A percentile compares a stretch with the other conserved stretches of the same genome.
Evolutionary conservation across 2,797 vertebrate genomes (phyloP).

Genomic region (Sternotherus odoratus): DNA sequence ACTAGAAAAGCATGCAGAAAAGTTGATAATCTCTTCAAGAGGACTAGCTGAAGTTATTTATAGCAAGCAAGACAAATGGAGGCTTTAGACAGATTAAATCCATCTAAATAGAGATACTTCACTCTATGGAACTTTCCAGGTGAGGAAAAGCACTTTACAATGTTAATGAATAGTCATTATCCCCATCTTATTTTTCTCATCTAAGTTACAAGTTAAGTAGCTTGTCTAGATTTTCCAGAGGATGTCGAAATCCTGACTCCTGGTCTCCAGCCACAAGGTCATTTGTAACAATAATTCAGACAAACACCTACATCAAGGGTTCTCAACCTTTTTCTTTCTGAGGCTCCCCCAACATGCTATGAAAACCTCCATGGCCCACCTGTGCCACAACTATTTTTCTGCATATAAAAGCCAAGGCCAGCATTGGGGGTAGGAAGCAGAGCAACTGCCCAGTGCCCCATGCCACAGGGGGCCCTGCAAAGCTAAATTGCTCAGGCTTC

Average conservation of each 20-base stretch:
- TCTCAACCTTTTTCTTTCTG: too few species aligned
- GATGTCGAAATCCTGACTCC: background rate
- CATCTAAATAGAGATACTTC: background rate
- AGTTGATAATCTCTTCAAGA: slow-evolving; percentile 11
- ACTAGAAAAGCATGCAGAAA: slow-evolving; percentile 45
- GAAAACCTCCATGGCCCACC: too few species aligned
- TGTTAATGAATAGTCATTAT: slow-evolving; percentile 1
- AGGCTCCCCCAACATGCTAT: too few species aligned
- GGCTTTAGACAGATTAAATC: background rate
- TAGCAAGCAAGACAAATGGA: background rate
- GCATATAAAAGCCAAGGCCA: too few species aligned
- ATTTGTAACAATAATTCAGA: background rate
- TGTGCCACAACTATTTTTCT: too few species aligned
- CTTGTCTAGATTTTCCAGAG: slow-evolving; percentile 62
- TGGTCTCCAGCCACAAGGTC: background rate
- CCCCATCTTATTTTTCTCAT: background rate
- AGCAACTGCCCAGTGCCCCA: too few species aligned
- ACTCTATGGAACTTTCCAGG: background rate
- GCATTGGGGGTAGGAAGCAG: too few species aligned
- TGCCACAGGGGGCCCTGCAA: too few species aligned
- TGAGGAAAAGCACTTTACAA: background rate
- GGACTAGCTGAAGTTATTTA: background rate
- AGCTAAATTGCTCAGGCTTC: too few species aligned
- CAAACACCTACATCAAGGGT: too few species aligned
- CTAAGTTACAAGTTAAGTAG: slow-evolving; percentile 65